Percentiles rank a stretch among this genome's conserved stretches.
These are phyloP conservation scores for Creontiades dilutus DNA, from an alignment of 2,888 invertebrate genomes.

Conservation along the genomic window DNA sequence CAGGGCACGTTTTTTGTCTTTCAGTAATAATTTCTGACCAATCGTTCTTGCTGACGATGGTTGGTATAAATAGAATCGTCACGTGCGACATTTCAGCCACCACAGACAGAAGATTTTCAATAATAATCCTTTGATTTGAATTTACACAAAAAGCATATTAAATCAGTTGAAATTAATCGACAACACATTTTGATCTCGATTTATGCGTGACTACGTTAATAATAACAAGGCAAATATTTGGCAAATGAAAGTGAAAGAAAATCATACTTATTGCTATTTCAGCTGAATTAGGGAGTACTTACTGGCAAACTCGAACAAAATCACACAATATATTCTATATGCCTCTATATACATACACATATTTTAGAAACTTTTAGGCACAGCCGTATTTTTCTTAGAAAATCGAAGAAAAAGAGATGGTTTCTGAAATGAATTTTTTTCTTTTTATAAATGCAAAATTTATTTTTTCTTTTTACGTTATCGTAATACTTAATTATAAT, in stretches of 20 bases:
- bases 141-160: no score
- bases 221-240: slow-evolving; percentile 33
- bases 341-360: slow-evolving; percentile 52
- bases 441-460: slow-evolving; percentile 47
- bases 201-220: neutral
- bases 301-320: slow-evolving; percentile 33
- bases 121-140: no score
- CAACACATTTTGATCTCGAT: neutral
- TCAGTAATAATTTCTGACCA: neutral
- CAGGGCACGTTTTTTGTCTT: slow-evolving; percentile 13
- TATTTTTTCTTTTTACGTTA: slow-evolving; percentile 3
- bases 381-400: slow-evolving; percentile 65
- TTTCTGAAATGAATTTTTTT: neutral
- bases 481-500: slow-evolving; percentile 19
- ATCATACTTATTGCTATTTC: neutral
- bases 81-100: no score
- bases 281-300: neutral
- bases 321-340: slow-evolving; percentile 48
- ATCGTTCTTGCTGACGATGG: neutral
- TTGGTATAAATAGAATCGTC: neutral
- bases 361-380: slow-evolving; percentile 71
- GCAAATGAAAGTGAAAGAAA: neutral
- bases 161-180: neutral
- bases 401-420: slow-evolving; percentile 47
- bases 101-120: no score